Conservation (phyloP, 2,888 invertebrate genomes). For the Phortica okadai region DNA sequence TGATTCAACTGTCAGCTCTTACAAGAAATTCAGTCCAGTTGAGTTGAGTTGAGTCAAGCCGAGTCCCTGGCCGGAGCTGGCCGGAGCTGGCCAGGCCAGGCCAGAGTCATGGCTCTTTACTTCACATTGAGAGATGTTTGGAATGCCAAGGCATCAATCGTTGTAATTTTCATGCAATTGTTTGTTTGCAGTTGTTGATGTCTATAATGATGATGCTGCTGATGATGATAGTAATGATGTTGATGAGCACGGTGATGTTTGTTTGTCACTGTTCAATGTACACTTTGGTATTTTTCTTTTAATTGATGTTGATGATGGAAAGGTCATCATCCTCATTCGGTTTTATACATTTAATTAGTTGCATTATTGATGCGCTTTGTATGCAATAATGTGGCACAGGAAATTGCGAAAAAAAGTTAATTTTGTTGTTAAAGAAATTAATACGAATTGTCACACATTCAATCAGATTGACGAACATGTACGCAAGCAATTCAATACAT, state of each 20-base stretch:
- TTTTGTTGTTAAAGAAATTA: background rate
- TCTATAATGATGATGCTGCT: conserved; percentile 16
- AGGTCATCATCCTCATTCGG: background rate
- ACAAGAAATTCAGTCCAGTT: background rate
- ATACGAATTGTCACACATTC: background rate
- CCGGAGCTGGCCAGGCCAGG: conserved; percentile 39
- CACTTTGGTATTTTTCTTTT: conserved; percentile 27
- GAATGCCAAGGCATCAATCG: conserved; percentile 66
- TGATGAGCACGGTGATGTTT: conserved; percentile 46
- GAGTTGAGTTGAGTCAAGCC: background rate
- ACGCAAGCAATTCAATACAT: background rate
- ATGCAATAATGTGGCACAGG: background rate
- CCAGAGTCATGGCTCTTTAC: conserved; percentile 62
- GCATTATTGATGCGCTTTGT: background rate
- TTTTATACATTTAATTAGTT: conserved; percentile 24
- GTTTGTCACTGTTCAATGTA: conserved; percentile 5
- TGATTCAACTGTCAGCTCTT: conserved; percentile 65
- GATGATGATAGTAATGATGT: conserved; percentile 49
- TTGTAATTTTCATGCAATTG: conserved; percentile 70
- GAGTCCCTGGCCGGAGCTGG: conserved; percentile 48
- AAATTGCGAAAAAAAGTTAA: background rate
- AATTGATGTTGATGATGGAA: conserved; percentile 5
- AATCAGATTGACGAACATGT: background rate
- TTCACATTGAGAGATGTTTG: conserved; percentile 50
- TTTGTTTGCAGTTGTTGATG: conserved; percentile 52